These are phyloP conservation scores for Drosophila dives DNA, from an alignment of 2,888 invertebrate species.

Conservation along the genomic window DNA sequence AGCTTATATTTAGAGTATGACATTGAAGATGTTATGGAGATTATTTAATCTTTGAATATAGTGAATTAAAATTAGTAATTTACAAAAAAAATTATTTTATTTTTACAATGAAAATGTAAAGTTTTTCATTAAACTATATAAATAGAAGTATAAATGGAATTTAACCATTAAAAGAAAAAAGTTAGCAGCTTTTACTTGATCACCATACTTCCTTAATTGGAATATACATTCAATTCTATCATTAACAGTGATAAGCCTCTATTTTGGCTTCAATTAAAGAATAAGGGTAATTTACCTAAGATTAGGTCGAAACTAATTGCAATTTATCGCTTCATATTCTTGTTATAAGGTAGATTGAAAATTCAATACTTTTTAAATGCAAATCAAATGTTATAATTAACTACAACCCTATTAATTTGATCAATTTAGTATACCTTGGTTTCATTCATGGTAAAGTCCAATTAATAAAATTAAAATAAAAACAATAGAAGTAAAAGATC, in stretches of 20 bases:
- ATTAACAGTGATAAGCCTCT: conserved; percentile 87
- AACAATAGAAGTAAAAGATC: conserved; percentile 78
- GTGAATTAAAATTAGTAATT: no score
- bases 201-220: conserved; percentile 87
- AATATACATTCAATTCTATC: conserved; percentile 79
- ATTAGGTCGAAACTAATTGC: conserved; percentile 86
- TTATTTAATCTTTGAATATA: no score
- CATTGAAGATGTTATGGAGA: no score
- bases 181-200: conserved; percentile 88
- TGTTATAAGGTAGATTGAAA: conserved; percentile 79
- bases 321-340: conserved; percentile 85
- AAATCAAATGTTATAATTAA: conserved; percentile 78
- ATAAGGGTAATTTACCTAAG: conserved; percentile 85
- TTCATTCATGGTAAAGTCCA: conserved; percentile 86
- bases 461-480: conserved; percentile 86
- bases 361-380: conserved; percentile 84
- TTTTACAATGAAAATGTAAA: conserved; percentile 89
- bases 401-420: conserved; percentile 75
- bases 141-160: conserved; percentile 73
- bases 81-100: no score
- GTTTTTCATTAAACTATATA: conserved; percentile 87
- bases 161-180: conserved; percentile 85
- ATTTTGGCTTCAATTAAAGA: conserved; percentile 84
- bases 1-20: no score
- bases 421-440: conserved; percentile 88